Percentiles rank a stretch among this genome's conserved stretches.
phyloP scores from a whole-genome alignment of 2,797 vertebrate genomes.

The Siniperca undulata region DNA sequence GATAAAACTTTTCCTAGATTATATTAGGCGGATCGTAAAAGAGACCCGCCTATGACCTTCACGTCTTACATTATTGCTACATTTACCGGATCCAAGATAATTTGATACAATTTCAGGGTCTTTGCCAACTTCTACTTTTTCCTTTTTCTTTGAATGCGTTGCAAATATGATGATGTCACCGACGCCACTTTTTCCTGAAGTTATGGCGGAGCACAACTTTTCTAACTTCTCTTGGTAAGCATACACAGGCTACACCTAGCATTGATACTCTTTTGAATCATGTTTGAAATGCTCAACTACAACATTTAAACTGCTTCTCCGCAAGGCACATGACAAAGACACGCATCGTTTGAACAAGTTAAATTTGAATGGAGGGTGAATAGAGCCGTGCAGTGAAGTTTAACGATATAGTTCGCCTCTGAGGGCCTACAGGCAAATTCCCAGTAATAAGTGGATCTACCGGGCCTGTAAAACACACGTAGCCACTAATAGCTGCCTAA shows the following conservation, averaged over 20 bases:
- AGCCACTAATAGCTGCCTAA: conserved; percentile 14
- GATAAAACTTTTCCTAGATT: conserved; percentile 52
- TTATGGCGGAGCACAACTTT: conserved; percentile 89
- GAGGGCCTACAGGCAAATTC: conserved; percentile 68
- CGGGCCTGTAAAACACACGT: conserved; percentile 55
- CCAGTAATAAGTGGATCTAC: conserved; percentile 49
- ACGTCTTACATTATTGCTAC: conserved; percentile 3
- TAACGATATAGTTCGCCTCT: conserved; percentile 44
- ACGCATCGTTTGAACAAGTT: conserved; percentile 17
- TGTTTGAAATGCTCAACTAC: conserved; percentile 3
- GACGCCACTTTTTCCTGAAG: conserved; percentile 86
- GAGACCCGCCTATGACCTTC: conserved; percentile 54
- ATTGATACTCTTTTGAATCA: background rate
- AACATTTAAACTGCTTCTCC: background rate
- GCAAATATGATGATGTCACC: conserved; percentile 88
- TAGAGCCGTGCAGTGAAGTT: conserved; percentile 45
- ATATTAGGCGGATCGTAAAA: conserved; percentile 23
- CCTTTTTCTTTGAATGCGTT: conserved; percentile 77
- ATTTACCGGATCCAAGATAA: conserved; percentile 13
- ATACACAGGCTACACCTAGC: conserved; percentile 28
- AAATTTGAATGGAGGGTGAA: conserved; percentile 52
- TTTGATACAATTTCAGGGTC: conserved; percentile 24
- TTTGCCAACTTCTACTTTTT: conserved; percentile 42
- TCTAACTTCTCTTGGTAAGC: conserved; percentile 86
- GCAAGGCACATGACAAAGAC: background rate